Evolutionary conservation across 2,797 vertebrate species (phyloP), one percentile per base, ranked within the genome.

Genomic region (Caiman crocodilus): DNA sequence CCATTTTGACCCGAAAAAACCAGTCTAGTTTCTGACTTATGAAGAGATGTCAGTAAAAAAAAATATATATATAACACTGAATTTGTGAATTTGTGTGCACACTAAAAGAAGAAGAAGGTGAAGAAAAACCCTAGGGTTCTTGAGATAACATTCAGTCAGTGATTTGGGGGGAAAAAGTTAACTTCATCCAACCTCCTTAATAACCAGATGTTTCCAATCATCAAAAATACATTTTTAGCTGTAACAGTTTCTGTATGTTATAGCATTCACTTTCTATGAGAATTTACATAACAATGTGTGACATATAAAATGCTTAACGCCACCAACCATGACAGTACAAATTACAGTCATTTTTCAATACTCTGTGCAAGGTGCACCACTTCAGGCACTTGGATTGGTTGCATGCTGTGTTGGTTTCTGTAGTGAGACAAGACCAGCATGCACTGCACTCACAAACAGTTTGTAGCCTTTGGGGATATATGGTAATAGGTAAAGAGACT

Each of bases 321-420:
- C 98, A 97, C 97, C 97, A 94, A 97, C 97, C 98, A 97, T 97
- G 98, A 97, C 97, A 97, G 96, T 91, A 97, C 97, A 98, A 98
- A 98, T 98, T 95, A 98, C 96, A 97, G 96, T 98, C 98, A 98
- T 98, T 98, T 98, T 97, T 98, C 98, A 98, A 94, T 76, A 92
- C 88, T 95, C 94, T 26, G 97, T 95, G 97, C 97, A 98, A 97
- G 98, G 97, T 97, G 98, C 97, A 96, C 85, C 84, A 94, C 96
- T 90, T 91, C 90, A 95, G 97, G 97, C 96, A 82, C 94, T 32
- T 81, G 93, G 95, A 94, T 50, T 80, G 96, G 97, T 94, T 83
- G 84, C 97, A 97, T 94, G 97, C 97, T 89, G 96, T 23, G 86
- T 63, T 59, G 85, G 88, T 95, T 96, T 94, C 88, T 59, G 95